Base-by-base conservation (phyloP, 2,113 vertebrate species). In the Engystomops pustulosus region DNA sequence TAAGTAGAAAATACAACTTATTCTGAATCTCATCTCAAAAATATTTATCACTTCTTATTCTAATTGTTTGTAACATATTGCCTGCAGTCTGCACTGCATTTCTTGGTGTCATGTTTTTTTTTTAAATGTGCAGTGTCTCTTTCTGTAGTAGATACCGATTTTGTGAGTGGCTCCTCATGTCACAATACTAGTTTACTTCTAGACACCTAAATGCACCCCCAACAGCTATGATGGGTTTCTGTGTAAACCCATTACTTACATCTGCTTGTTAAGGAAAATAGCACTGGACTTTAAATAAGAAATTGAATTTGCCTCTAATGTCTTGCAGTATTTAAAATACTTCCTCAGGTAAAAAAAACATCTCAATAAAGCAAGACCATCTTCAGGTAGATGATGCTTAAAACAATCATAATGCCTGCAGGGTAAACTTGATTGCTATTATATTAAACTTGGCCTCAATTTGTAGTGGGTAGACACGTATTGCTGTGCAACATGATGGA, bases 371-470 rank as follows among this genome's bases (percentile, higher is more conserved):
- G 51, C 34, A 25, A 27, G 20, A 44, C 32, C 25, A 3, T 25
- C 20, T 58, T 34, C 20, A 36, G 74, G 49, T 78, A 60, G 34
- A 41, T 60, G 74, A 55, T 49, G 49, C 74, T 32, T 53, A 58
- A 78, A 78, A 25, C 32, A 77, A 77, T 55, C 49, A 78, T 38
- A 41, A 34, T 41, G 51, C 75, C 47, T 60, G 75, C 34, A 34
- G 32, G 75, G 34, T 25, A 38, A 58, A 60, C 51, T 41, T 78
- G 75, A 78, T 60, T 78, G 58, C 14, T 47, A 45, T 79, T 47
- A 65, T 65, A 67, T 32, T 79, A 79, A 79, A 65, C 36, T 25
- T 65, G 77, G n/a, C 44, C 34, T 62, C 53, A 65, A 44, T 79
- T 79, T 79, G 76, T 45, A 9, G 11, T 30, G 41, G 51, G 20